These are phyloP conservation scores for Molothrus ater DNA, from an alignment of 2,797 vertebrate species.

Conservation along the genomic window DNA sequence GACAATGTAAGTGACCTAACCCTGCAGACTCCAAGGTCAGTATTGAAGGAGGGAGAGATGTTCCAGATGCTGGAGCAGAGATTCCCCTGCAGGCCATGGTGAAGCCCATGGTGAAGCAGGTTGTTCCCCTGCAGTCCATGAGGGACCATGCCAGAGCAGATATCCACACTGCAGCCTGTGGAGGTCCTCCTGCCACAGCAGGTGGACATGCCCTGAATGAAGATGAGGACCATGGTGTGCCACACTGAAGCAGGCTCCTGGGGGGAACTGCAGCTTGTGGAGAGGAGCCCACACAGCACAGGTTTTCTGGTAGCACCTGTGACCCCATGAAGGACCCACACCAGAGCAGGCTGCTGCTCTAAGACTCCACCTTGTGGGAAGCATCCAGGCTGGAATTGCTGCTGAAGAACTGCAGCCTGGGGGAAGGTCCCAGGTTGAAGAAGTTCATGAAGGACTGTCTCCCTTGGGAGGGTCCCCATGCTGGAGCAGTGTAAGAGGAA, in stretches of 20 bases:
- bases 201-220: background rate
- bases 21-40: background rate
- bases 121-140: background rate
- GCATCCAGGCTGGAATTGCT: background rate
- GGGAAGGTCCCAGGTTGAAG: background rate
- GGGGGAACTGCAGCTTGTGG: background rate
- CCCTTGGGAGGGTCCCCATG: background rate
- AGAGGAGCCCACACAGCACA: background rate
- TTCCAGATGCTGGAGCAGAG: background rate
- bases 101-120: background rate
- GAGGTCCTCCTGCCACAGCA: background rate
- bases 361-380: background rate
- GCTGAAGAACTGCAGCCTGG: background rate
- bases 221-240: background rate
- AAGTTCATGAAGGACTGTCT: background rate
- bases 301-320: background rate
- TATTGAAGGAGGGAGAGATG: background rate
- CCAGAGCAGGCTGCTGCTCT: background rate
- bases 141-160: background rate
- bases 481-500: background rate
- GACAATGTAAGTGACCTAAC: background rate
- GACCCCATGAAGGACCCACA: background rate
- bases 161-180: background rate
- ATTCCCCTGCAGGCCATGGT: background rate
- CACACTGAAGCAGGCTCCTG: background rate